Evolutionary conservation across 1,140 invertebrate species (phyloP), one percentile per base, ranked within the genome.

Genomic region (Trypoxylus dichotomus): DNA sequence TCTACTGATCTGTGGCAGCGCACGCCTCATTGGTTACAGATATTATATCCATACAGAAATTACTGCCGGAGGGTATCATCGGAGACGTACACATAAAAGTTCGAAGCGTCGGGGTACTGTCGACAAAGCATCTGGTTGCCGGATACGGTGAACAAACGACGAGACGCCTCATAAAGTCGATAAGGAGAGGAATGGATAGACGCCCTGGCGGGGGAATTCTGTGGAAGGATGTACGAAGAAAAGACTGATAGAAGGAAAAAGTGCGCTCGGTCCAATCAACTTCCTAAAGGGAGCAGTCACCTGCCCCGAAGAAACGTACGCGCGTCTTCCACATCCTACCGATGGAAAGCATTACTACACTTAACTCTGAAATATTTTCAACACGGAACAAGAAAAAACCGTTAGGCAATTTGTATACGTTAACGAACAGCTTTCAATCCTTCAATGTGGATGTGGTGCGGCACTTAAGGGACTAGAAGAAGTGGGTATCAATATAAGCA

Each of bases 161-260:
- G 82, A 76, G 80, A 82, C 81, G 82, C 81, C 80, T 83, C 82
- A 83, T 82, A 82, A 83, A 83, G 80, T 79, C 81, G 81, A 80
- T 82, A 82, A 81, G 78, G 78, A 68, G 25, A 29, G 27, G n/a
- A 24, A 60, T 24, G 10, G 42, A 43, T 1, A 54, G 21, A 11
- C 19, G 21, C 60, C 13, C 8, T 1, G 15, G 21, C 60, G 2
- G 24, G 24, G 10, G 7, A 68, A 68, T 29, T 15, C 19, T 8
- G 32, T 2, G 24, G 10, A 10, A 68, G 60, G 15, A 27, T 3
- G 24, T 10, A 15, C 7, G 27, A 68, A 29, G 60, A 29, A 29
- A 68, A 68, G 27, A 24, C 21, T 21, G 27, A 27, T 68, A 68
- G 24, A 27, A 27, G 24, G 24, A 27, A 68, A 29, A 25, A 29